A percentile compares a stretch with the other conserved stretches of the same genome.
Evolutionary conservation across 2,888 invertebrate species (phyloP).

Genomic region (Gortyna flavago): DNA sequence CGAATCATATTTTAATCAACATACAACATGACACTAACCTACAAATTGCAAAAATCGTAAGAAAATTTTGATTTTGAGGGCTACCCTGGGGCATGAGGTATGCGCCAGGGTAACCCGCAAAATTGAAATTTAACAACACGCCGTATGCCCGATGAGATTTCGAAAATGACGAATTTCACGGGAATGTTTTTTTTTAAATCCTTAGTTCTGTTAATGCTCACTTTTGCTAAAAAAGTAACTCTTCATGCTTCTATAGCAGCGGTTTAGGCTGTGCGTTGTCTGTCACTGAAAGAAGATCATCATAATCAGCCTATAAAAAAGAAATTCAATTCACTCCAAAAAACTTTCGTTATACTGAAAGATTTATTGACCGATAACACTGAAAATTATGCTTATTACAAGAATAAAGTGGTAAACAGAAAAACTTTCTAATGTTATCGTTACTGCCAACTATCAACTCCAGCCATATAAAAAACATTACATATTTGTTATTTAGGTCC

Average conservation of each 20-base stretch:
- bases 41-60: too few species aligned
- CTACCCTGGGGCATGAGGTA: too few species aligned
- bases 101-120: too few species aligned
- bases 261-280: not conserved
- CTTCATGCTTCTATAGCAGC: not conserved
- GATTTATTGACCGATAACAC: not conserved
- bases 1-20: too few species aligned
- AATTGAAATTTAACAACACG: too few species aligned
- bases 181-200: not conserved
- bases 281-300: too few species aligned
- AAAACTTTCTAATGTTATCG: not conserved
- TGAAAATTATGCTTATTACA: not conserved
- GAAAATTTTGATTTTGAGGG: too few species aligned
- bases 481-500: not conserved
- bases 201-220: not conserved
- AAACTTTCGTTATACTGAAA: not conserved
- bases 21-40: too few species aligned
- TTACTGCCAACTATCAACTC: not conserved
- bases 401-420: not conserved
- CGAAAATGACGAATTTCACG: too few species aligned
- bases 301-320: too few species aligned
- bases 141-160: too few species aligned
- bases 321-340: too few species aligned
- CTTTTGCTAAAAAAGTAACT: not conserved
- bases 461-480: constrained; percentile 8